These are phyloP conservation scores for Eptesicus fuscus DNA, from an alignment of 2,113 vertebrate genomes.

Conservation along the genomic window DNA sequence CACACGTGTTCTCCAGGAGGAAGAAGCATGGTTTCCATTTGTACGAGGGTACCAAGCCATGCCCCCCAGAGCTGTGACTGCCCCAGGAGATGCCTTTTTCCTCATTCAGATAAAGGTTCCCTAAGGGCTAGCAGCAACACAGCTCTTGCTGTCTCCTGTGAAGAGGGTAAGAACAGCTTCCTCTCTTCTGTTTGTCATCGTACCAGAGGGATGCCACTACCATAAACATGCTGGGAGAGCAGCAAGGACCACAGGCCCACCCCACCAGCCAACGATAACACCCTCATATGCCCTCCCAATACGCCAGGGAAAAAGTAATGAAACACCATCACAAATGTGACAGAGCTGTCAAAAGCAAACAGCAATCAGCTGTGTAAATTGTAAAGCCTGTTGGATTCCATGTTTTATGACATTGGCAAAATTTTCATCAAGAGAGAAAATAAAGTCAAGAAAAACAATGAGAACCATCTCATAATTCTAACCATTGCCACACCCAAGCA, in stretches of 20 bases:
- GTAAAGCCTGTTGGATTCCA: not conserved
- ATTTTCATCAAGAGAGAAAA: not conserved
- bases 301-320: not conserved
- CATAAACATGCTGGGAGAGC: not conserved
- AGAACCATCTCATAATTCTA: not conserved
- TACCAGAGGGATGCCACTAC: not conserved
- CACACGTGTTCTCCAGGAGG: not conserved
- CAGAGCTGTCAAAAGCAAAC: not conserved
- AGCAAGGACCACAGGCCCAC: not conserved
- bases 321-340: not conserved
- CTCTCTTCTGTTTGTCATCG: not conserved
- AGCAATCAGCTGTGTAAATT: not conserved
- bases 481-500: not conserved
- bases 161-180: not conserved
- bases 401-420: not conserved
- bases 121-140: not conserved
- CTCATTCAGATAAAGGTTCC: not conserved
- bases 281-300: not conserved
- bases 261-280: not conserved
- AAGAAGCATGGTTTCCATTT: not conserved
- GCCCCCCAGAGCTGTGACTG: not conserved
- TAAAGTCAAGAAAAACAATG: not conserved
- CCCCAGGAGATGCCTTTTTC: not conserved
- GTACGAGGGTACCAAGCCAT: not conserved
- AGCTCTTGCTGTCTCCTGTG: not conserved